Evolutionary conservation across 2,113 vertebrate genomes (phyloP), one percentile per base, ranked within the genome.

Genomic region (Microtus richardsoni): DNA sequence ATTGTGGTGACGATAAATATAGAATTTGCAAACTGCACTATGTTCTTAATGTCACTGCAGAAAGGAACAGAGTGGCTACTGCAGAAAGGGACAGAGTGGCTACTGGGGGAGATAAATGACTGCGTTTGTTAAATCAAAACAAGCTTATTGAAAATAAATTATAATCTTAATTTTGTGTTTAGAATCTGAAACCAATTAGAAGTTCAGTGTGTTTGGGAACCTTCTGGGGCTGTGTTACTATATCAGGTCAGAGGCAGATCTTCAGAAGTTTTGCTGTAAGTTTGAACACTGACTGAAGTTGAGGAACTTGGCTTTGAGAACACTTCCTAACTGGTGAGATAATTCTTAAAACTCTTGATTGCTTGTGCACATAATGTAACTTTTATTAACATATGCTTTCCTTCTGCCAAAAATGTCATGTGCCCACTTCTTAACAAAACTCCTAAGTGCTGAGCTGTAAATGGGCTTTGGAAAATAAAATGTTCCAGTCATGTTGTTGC

Each of bases 31-130:
- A 95, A 68, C 1, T 89, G 11, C 5, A 54, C 17, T 54, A 54
- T 54, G 17, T 54, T 58, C 58, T 58, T 58, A 58, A 58, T 21
- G 19, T 98, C 96, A 98, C 95, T 96, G 88, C 28, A 97, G 96
- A 97, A 97, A 96, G 96, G 94, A 98, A 97, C 96, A 97, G 68
- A 98, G 93, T 88, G 96, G 92, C 96, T 96, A 97, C 94, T 97
- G 90, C 91, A 96, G 44, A 44, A 44, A n/a, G n/a, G n/a, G n/a
- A n/a, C n/a, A n/a, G n/a, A n/a, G n/a, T n/a, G n/a, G n/a, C n/a
- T n/a, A n/a, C n/a, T n/a, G n/a, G n/a, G n/a, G 84, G 91, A 97
- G 86, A 97, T 97, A 96, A 97, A 96, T 98, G 87, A n/a, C n/a
- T 95, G 84, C 79, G 95, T 98, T 97, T 97, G 70, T 95, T 98